A percentile compares a stretch with the other conserved stretches of the same genome.
phyloP scores from a whole-genome alignment of 2,888 invertebrate species.

The Ormia ochracea region DNA sequence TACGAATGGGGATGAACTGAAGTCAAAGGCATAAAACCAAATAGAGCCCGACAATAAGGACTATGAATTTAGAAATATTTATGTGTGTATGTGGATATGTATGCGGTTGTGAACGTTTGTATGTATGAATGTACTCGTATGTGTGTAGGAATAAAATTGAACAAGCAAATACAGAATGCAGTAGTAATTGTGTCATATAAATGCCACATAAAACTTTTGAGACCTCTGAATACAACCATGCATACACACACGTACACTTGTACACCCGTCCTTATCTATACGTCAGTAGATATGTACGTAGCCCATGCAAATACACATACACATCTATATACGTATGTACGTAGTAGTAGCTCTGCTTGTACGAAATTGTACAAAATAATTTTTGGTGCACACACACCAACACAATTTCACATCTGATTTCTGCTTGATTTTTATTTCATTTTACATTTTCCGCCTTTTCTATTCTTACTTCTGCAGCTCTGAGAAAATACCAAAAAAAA shows the following conservation, averaged over 20 bases:
- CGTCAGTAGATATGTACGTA: too few relatives aligned
- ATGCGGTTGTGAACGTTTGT: background rate
- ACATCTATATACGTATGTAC: background rate
- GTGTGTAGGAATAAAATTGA: background rate
- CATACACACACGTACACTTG: background rate
- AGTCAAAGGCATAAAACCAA: background rate
- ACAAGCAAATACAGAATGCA: slow-evolving; percentile 7
- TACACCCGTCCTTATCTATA: background rate
- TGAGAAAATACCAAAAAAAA: slow-evolving; percentile 4
- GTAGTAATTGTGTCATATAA: slow-evolving; percentile 52
- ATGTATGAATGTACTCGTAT: background rate
- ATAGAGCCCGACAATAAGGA: slow-evolving; percentile 15
- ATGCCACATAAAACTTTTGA: slow-evolving; percentile 52
- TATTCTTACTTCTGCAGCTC: background rate
- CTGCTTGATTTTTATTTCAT: background rate
- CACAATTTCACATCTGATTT: background rate
- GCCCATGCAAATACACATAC: too few relatives aligned
- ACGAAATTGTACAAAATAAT: background rate
- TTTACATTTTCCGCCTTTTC: slow-evolving; percentile 4
- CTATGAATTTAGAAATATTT: background rate
- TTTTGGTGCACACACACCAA: background rate
- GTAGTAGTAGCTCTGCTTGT: background rate
- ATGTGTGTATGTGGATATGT: too few relatives aligned
- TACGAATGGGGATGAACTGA: slow-evolving; percentile 11
- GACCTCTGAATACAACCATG: background rate